A percentile compares a stretch with the other conserved stretches of the same genome.
These are phyloP conservation scores for Struthio camelus DNA, from an alignment of 2,113 vertebrate species.

Conservation along the genomic window DNA sequence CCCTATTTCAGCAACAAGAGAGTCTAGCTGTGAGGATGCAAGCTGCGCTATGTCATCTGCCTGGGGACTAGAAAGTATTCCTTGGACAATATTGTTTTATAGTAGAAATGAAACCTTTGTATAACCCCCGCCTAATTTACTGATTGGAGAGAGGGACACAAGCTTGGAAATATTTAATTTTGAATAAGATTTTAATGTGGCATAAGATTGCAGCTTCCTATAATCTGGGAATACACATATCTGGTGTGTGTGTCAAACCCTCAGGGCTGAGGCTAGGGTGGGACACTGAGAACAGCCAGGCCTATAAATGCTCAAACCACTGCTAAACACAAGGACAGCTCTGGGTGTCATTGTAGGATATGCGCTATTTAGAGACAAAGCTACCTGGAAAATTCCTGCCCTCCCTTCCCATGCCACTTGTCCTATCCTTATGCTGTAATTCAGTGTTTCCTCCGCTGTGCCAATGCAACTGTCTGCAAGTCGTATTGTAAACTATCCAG, in stretches of 20 bases:
- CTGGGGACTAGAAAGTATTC: background rate
- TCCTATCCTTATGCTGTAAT: background rate
- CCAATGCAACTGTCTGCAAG: accelerated
- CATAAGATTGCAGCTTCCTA: background rate
- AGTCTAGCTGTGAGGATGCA: background rate
- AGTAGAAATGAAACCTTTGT: background rate
- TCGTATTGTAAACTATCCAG: background rate
- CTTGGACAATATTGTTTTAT: background rate
- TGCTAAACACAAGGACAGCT: background rate
- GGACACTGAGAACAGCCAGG: background rate
- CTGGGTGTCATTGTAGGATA: background rate
- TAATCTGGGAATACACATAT: background rate
- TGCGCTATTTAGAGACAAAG: background rate
- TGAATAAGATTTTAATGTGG: background rate
- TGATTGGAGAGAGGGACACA: background rate
- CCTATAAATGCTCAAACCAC: background rate
- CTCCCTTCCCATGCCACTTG: background rate
- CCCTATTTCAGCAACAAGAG: background rate
- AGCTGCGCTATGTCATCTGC: background rate
- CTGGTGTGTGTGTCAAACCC: background rate
- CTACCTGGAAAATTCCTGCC: background rate
- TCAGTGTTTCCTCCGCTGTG: background rate
- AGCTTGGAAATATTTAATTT: background rate
- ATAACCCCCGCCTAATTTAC: background rate
- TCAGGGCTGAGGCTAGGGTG: background rate